Percentiles rank a stretch among this genome's conserved stretches.
phyloP scores from a whole-genome alignment of 2,113 vertebrate species.

The Camarhynchus parvulus region DNA sequence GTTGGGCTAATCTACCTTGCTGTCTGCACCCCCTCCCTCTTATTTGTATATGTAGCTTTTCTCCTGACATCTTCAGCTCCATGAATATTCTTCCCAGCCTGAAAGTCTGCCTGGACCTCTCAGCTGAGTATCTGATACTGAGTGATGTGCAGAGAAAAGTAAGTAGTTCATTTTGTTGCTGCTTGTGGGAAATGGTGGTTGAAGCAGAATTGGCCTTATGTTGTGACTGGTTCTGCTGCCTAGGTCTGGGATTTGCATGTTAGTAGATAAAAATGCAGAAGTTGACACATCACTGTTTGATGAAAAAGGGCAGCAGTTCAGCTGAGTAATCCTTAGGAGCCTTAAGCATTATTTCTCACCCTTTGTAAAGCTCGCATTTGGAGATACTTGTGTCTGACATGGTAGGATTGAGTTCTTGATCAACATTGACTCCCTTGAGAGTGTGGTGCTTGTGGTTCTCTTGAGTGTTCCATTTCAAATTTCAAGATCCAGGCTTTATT shows the following conservation, averaged over 20 bases:
- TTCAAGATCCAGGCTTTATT: not conserved
- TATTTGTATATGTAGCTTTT: conserved; percentile 80
- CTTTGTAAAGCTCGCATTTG: not conserved
- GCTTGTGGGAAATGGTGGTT: not conserved
- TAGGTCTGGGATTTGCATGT: not conserved
- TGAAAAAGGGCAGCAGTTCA: not conserved
- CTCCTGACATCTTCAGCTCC: conserved; percentile 90
- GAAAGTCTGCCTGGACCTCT: conserved; percentile 94
- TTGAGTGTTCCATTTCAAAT: not conserved
- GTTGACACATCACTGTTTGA: not conserved
- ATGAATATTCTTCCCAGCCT: conserved; percentile 86
- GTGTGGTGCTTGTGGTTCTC: not conserved
- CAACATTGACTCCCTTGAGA: accelerated
- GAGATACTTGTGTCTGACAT: not conserved
- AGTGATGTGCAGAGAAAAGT: conserved; percentile 97
- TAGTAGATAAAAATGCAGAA: not conserved
- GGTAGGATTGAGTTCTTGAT: not conserved
- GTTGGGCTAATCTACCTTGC: not conserved
- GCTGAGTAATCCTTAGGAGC: not conserved
- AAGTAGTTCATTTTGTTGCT: conserved; percentile 2
- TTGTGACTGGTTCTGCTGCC: not conserved
- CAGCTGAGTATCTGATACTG: conserved; percentile 93
- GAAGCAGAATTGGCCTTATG: not conserved
- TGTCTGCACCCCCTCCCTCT: not conserved
- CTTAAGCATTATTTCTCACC: not conserved